Evolutionary conservation across 2,113 vertebrate species (phyloP).

Genomic region (Paedocypris sp.): DNA sequence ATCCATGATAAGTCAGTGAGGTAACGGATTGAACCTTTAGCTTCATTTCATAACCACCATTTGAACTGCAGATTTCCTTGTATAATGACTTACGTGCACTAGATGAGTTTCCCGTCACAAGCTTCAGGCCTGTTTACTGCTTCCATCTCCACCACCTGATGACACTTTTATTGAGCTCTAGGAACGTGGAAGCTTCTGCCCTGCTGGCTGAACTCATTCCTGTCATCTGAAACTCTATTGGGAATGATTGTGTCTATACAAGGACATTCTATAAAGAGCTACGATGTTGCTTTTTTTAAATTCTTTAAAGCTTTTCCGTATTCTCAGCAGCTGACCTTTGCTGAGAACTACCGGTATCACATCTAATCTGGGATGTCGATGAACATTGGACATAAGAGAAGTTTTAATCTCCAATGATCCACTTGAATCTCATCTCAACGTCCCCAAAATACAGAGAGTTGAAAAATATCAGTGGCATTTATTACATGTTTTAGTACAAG

Average conservation of each 20-base stretch:
- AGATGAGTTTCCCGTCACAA: slow-evolving; percentile 26
- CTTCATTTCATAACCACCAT: slow-evolving; percentile 11
- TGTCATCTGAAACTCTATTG: background rate
- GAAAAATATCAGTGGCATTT: no score
- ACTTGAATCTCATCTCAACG: no score
- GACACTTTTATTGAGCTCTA: slow-evolving; percentile 34
- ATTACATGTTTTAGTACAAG: no score
- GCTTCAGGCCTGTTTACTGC: slow-evolving; percentile 11
- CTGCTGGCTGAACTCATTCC: background rate
- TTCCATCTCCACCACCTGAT: slow-evolving; percentile 25
- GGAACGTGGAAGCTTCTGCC: slow-evolving; percentile 14
- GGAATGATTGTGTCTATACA: background rate
- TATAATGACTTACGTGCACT: slow-evolving; percentile 29
- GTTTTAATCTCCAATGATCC: no score
- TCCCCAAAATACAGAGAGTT: no score
- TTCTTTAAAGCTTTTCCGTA: background rate
- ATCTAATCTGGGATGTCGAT: no score
- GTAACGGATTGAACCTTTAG: slow-evolving; percentile 18
- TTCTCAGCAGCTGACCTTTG: no score
- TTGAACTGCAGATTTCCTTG: slow-evolving; percentile 5
- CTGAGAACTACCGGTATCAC: no score
- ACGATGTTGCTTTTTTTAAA: background rate
- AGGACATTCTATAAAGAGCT: slow-evolving; percentile 10
- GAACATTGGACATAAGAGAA: no score
- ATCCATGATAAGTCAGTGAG: slow-evolving; percentile 4